phyloP scores from a whole-genome alignment of 2,888 invertebrate genomes.

The Platycnemis pennipes region DNA sequence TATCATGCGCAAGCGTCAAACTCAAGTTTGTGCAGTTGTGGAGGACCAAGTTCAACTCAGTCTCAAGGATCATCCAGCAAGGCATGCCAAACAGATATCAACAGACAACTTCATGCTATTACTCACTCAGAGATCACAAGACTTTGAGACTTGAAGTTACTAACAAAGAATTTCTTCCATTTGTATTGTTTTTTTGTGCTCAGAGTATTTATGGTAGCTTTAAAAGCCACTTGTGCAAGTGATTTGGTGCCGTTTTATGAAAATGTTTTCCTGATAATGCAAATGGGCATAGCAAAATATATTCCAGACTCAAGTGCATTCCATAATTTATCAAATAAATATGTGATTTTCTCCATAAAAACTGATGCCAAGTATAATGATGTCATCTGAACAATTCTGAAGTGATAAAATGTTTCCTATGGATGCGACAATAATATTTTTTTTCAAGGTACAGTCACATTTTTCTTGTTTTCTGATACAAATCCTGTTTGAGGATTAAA shows the following conservation, averaged over 20 bases:
- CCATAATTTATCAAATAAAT: conserved; percentile 39
- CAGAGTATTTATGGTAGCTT: conserved; percentile 49
- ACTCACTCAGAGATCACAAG: conserved; percentile 62
- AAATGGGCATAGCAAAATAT: conserved; percentile 56
- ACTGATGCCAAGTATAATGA: conserved; percentile 32
- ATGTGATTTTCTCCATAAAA: conserved; percentile 23
- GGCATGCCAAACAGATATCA: conserved; percentile 64
- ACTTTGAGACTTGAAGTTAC: conserved; percentile 59
- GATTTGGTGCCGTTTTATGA: conserved; percentile 41
- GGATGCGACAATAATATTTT: conserved; percentile 65
- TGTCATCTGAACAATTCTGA: conserved; percentile 56
- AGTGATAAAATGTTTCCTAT: conserved; percentile 62
- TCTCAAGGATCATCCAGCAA: conserved; percentile 62
- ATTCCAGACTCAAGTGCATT: conserved; percentile 61
- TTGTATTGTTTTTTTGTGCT: conserved; percentile 54
- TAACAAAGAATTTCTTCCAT: conserved; percentile 58
- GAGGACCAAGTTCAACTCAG: conserved; percentile 57
- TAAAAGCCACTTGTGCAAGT: conserved; percentile 34
- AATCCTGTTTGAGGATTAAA: neutral
- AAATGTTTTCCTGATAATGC: conserved; percentile 43
- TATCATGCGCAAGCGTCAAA: conserved; percentile 57
- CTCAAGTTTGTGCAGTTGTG: conserved; percentile 59
- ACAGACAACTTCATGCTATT: conserved; percentile 58
- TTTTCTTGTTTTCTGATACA: conserved; percentile 18
- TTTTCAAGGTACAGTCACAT: conserved; percentile 51